Evolutionary conservation across 2,888 invertebrate genomes (phyloP), one percentile per base, ranked within the genome.

Genomic region (Latrodectus elegans): DNA sequence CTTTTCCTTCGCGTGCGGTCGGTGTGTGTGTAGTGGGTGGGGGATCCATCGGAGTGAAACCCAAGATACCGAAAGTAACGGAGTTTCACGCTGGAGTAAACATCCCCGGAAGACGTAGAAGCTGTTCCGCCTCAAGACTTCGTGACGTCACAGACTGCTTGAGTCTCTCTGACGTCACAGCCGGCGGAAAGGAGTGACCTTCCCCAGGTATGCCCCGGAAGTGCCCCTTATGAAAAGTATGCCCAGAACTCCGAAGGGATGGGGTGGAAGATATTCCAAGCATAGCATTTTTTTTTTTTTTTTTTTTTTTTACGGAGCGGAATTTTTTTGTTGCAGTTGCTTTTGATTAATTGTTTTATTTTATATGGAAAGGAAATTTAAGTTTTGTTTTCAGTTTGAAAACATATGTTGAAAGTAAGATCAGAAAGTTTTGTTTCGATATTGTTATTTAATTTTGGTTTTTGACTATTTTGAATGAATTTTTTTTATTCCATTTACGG

Each of bases 121-220:
- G 67, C 64, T n/a, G 51, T 65, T 51, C 73, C 38, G 38, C 64
- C 55, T 60, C n/a, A 60, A 60, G 60, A 60, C n/a, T 38, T 12
- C n/a, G 60, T 60, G 60, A 60, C 60, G 60, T 60, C 60, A 38
- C 38, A 3, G 38, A 38, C 55, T 17, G 53, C 22, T 68, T 12
- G 17, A 22, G 26, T 11, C 55, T n/a, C 67, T 17, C n/a, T 81
- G 73, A 81, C 81, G 81, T 81, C 81, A 81, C 64, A 17, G 72
- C 60, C 70, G 72, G 72, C 38, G 38, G 38, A 38, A 38, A 38
- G 38, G 38, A 38, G 38, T 49, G 60, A 17, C 60, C 49, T 68
- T 26, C 22, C 68, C 12, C 8, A 17, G n/a, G 73, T 53, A 51
- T 51, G 51, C 73, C 51, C 60, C 70, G 79, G 49, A 14, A 60